These are phyloP conservation scores for Myotis brandtii DNA, from an alignment of 2,113 vertebrate genomes.

Conservation along the genomic window DNA sequence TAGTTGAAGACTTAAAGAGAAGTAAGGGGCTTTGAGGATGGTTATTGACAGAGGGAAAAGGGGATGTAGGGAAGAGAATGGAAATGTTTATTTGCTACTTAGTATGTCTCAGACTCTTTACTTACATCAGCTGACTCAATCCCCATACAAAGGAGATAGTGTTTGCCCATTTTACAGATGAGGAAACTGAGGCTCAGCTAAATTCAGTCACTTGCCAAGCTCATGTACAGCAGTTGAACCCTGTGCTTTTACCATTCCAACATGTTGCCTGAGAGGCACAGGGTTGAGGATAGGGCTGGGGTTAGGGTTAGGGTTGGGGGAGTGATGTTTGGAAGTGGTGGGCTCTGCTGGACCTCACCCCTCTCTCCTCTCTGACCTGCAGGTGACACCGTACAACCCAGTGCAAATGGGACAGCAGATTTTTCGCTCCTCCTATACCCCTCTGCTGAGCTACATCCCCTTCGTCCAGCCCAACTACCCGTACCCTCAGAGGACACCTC, in stretches of 20 bases:
- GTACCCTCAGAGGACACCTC: slow-evolving; percentile 68
- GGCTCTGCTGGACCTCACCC: not conserved
- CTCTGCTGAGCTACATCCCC: slow-evolving; percentile 74
- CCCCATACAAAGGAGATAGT: no score
- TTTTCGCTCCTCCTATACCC: slow-evolving; percentile 76
- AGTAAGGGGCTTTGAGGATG: not conserved
- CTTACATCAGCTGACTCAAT: not conserved
- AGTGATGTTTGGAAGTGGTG: not conserved
- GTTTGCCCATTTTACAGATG: not conserved
- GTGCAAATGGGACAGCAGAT: slow-evolving; percentile 80
- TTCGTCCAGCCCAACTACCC: slow-evolving; percentile 77
- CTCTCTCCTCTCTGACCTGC: slow-evolving; percentile 29
- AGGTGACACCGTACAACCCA: slow-evolving; percentile 78
- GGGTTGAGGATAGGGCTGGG: not conserved
- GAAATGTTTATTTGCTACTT: not conserved
- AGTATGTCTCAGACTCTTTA: not conserved
- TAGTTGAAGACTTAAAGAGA: not conserved
- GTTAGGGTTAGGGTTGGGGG: not conserved
- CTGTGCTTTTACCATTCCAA: not conserved
- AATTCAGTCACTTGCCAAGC: not conserved
- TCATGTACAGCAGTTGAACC: not conserved
- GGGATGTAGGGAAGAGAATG: not conserved
- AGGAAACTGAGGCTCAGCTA: not conserved
- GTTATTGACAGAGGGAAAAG: not conserved
- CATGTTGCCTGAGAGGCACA: not conserved